Percentiles rank a stretch among this genome's conserved stretches.
phyloP scores from a whole-genome alignment of 2,113 vertebrate genomes.

The Hassar affinis region DNA sequence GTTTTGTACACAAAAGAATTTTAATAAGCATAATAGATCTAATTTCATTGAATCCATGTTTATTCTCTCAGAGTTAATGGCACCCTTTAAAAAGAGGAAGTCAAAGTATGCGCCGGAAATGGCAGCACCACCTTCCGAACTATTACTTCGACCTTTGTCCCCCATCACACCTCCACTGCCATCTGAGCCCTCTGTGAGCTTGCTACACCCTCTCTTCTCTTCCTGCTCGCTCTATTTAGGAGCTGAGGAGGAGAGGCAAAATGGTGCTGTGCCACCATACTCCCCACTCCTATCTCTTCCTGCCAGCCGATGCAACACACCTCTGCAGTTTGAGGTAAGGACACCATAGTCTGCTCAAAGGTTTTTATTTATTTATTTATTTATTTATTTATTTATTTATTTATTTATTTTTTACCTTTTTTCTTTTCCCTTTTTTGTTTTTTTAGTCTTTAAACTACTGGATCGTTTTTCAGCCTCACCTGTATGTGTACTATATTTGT shows the following conservation, averaged over 20 bases:
- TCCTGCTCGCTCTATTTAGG: constrained; percentile 75
- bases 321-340: constrained; percentile 93
- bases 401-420: constrained; percentile 59
- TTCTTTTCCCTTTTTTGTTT: constrained; percentile 45
- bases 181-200: constrained; percentile 65
- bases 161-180: constrained; percentile 85
- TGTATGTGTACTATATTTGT: not conserved
- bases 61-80: constrained; percentile 73
- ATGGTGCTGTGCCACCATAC: constrained; percentile 79
- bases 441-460: constrained; percentile 32
- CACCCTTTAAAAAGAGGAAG: constrained; percentile 93
- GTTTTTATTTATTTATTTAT: too few relatives aligned
- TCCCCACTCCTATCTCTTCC: constrained; percentile 88
- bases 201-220: constrained; percentile 75
- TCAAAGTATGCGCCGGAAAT: constrained; percentile 83
- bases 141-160: constrained; percentile 83
- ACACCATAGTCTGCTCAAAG: not conserved
- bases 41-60: not conserved
- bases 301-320: constrained; percentile 96
- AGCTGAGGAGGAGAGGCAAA: constrained; percentile 76
- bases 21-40: not conserved
- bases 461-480: not conserved
- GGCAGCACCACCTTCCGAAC: constrained; percentile 60
- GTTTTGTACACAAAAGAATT: not conserved
- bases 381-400: too few relatives aligned